Base-by-base conservation (phyloP, 2,113 vertebrate genomes). In the Pseudorhombus dupliciocellatus region DNA sequence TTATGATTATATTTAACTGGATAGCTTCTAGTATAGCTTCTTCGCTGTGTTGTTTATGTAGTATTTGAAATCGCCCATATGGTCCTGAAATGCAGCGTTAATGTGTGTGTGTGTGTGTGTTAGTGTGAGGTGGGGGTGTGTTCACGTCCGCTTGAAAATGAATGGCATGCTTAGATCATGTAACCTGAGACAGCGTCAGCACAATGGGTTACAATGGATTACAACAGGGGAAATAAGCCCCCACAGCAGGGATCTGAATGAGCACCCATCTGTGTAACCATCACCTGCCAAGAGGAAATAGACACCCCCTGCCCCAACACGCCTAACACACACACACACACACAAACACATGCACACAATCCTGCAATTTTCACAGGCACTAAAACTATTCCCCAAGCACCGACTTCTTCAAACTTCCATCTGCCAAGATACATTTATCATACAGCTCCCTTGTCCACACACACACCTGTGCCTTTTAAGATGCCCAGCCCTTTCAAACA, bases 371-470 rank as follows among this genome's bases (percentile, higher is more conserved):
- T 76, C 75, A 79, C 84, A 67, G 73, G 66, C 63, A 74, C 75
- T 67, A 81, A 79, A 88, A 84, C 61, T 61, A 72, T 73, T 85
- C 80, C 85, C 82, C 20, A 64, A 86, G 78, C 65, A 54, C 66
- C 20, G 8, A 74, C 77, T 81, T 79, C 73, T 59, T 80, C 78
- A 55, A 86, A 88, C 77, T 85, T 83, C 87, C 75, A 87, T 87
- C 86, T 81, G 81, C 83, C 65, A 25, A 46, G 69, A 87, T 85
- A 67, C 48, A 87, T 89, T 82, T 68, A 85, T 87, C 87, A 84
- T 71, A 70, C 66, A 66, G 70, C 73, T 75, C 63, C 74, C 52
- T 54, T 79, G 77, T 82, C 85, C 77, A 44, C 63, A 84, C 79
- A 83, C 83, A 84, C 79, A 83, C 84, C 82, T 89, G 82, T 80